Conservation (phyloP, 2,113 vertebrate genomes). For the Natator depressus region DNA sequence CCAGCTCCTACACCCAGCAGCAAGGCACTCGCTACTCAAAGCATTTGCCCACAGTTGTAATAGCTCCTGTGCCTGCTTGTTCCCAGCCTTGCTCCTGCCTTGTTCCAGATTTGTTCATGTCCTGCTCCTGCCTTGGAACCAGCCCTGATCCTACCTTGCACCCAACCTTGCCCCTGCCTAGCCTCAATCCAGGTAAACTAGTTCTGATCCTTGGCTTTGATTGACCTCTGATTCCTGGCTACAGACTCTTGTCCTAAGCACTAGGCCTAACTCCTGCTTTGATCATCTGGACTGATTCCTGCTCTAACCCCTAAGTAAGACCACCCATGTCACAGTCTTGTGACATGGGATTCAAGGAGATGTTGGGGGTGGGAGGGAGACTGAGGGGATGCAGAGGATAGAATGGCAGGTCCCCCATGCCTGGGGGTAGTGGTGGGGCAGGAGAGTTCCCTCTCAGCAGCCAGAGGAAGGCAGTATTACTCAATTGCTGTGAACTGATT, state of each 20-base stretch:
- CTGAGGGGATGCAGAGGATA: background rate
- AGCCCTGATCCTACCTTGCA: background rate
- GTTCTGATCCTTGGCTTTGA: background rate
- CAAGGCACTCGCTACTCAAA: background rate
- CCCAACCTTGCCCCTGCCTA: background rate
- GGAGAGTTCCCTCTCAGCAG: background rate
- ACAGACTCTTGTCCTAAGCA: background rate
- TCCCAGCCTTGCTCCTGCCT: background rate
- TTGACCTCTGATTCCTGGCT: background rate
- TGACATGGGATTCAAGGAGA: background rate
- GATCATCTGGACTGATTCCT: background rate
- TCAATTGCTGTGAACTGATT: background rate
- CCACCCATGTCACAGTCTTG: background rate
- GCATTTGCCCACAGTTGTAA: background rate
- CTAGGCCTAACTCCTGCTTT: background rate
- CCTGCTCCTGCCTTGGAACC: background rate
- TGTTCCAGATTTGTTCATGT: background rate
- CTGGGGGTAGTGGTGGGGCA: background rate
- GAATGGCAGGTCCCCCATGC: background rate
- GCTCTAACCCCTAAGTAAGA: background rate
- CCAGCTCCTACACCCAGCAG: no score
- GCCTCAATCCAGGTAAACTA: background rate
- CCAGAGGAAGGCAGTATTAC: background rate
- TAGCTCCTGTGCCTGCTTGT: background rate
- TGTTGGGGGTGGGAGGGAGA: background rate